Percentiles rank a stretch among this genome's conserved stretches.
Conservation (phyloP, 2,888 invertebrate genomes). For the Lithophane leautieri region DNA sequence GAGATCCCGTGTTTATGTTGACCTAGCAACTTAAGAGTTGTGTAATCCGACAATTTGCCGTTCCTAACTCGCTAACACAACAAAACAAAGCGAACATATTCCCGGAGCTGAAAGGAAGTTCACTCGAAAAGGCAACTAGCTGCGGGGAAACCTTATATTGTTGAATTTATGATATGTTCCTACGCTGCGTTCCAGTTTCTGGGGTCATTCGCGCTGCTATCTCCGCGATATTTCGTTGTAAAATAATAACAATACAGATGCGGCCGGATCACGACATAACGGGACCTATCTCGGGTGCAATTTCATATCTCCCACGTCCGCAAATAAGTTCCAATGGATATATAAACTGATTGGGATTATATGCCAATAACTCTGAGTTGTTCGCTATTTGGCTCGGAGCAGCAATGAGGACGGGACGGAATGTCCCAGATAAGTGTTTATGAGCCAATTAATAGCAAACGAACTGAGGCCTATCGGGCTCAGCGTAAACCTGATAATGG, state of each 20-base stretch:
- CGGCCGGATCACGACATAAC: constrained; percentile 67
- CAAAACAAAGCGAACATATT: constrained; percentile 88
- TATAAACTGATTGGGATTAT: constrained; percentile 75
- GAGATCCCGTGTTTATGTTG: constrained; percentile 83
- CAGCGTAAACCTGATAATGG: constrained; percentile 80
- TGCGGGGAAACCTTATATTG: constrained; percentile 87
- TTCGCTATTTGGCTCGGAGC: constrained; percentile 78
- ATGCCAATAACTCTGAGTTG: constrained; percentile 74
- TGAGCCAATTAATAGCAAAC: constrained; percentile 83
- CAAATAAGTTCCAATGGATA: constrained; percentile 69
- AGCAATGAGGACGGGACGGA: constrained; percentile 77
- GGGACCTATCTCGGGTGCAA: constrained; percentile 67
- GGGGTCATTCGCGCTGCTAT: constrained; percentile 82
- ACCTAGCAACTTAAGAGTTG: constrained; percentile 87
- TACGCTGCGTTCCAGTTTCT: constrained; percentile 82
- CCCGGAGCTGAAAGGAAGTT: constrained; percentile 87
- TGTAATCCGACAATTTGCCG: constrained; percentile 89
- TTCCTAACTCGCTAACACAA: constrained; percentile 88
- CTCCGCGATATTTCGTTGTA: constrained; percentile 79
- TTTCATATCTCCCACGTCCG: constrained; percentile 68
- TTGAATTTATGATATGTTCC: constrained; percentile 87
- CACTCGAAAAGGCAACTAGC: constrained; percentile 88
- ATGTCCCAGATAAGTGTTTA: constrained; percentile 86
- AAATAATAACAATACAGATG: constrained; percentile 81
- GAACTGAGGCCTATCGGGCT: constrained; percentile 79